Base-by-base conservation (phyloP, 1,140 invertebrate genomes). In the Coelopa frigida region DNA sequence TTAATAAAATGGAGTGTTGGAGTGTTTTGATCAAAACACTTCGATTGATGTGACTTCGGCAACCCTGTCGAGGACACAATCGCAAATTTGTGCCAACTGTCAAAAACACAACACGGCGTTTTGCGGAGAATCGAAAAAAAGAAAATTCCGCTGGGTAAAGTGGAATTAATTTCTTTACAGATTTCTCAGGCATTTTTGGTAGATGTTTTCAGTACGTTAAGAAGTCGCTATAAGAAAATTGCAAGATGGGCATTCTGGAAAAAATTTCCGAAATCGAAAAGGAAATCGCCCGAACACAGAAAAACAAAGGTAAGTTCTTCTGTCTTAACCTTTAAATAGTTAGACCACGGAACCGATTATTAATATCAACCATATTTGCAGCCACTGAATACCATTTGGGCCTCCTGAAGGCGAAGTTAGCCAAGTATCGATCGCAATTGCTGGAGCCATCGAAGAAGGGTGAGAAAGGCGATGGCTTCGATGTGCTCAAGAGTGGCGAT, bases 311-410 rank as follows among this genome's bases (percentile, higher is more conserved):
- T 96, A 75, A 55, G 53, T 46, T 38, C 29, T 11, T 36, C 8
- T 36, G 7, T 36, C 15, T 36, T 36, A 36, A 7, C 27, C 27
- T n/a, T 29, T 29, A 29, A 29, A 29, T n/a, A n/a, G n/a, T n/a
- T n/a, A n/a, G n/a, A 21, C 43, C 8, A 24, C 14, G 41, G 21
- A 12, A 22, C 23, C 40, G 24, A 23, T 20, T 40, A 29, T 49
- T 44, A 11, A 48, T 32, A 37, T 35, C 41, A 38, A 31, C 17
- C 27, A 44, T 17, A 48, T n/a, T 73, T 75, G 22, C 71, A 96
- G 96, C 96, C 4, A 99, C 97, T 60, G 97, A 99, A 72, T 99
- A 99, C 61, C 96, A 99, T 81, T 81, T 99, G 72, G 96, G 97
- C 23, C 74, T 99, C 24, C 69, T 99, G 38, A 99, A 99, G 76